Evolutionary conservation across 2,888 invertebrate species (phyloP).

Genomic region (Pollenia angustigena): DNA sequence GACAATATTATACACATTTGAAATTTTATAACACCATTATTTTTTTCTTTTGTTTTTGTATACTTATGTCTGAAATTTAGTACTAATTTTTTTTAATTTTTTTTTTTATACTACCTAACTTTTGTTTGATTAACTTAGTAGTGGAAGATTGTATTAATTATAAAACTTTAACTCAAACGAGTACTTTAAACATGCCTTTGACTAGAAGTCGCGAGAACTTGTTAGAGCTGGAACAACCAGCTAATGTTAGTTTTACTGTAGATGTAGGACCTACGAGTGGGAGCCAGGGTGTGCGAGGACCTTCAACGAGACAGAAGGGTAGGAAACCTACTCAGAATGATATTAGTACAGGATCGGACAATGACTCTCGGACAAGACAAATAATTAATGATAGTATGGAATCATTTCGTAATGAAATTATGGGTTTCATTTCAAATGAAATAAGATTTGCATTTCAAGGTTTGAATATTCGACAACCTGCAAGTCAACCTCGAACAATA

Average conservation of each 20-base stretch:
- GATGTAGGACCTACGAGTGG: neutral
- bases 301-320: neutral
- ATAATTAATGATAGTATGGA: neutral
- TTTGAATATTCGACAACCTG: neutral
- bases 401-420: constrained; percentile 12
- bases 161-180: neutral
- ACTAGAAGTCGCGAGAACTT: constrained; percentile 21
- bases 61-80: neutral
- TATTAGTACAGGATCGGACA: neutral
- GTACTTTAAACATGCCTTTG: neutral
- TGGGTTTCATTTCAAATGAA: neutral
- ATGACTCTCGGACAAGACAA: constrained; percentile 7
- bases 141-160: neutral
- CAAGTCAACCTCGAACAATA: neutral
- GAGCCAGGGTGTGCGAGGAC: neutral
- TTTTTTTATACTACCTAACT: neutral
- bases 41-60: neutral
- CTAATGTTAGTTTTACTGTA: constrained; percentile 9
- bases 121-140: neutral
- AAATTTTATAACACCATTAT: neutral
- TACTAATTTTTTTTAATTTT: neutral
- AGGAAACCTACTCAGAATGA: neutral
- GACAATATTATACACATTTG: too few species aligned
- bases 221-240: neutral
- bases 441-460: neutral